Conservation (phyloP, 2,113 vertebrate species). For the Tychaedon coryphoeus region DNA sequence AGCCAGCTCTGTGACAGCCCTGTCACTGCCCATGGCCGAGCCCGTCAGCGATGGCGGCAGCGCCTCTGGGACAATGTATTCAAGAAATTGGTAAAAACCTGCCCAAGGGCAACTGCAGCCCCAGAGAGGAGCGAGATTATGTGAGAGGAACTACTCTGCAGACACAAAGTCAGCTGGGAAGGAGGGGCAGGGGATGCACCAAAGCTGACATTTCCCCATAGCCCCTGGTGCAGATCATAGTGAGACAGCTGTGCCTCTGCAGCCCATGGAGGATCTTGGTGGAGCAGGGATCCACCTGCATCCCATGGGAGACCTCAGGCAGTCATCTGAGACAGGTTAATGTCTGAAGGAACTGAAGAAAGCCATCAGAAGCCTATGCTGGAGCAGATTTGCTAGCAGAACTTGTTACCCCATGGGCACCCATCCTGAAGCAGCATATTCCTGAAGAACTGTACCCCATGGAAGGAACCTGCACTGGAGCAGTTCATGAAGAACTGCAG, state of each 20-base stretch:
- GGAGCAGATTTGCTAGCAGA: not conserved
- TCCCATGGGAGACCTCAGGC: accelerated
- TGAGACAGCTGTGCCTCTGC: not conserved
- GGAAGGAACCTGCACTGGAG: accelerated
- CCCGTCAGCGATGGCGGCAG: accelerated
- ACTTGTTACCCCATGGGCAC: not conserved
- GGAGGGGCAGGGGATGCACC: accelerated
- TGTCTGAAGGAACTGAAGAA: accelerated
- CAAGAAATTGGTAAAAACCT: not conserved
- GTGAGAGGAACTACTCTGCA: not conserved
- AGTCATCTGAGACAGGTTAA: not conserved
- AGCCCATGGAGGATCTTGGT: not conserved
- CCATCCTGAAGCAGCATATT: accelerated
- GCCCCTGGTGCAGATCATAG: accelerated
- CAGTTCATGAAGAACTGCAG: not conserved
- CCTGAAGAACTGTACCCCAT: not conserved
- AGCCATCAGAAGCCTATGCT: accelerated
- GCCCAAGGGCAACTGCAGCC: not conserved
- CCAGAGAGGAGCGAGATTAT: not conserved
- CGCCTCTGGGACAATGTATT: accelerated
- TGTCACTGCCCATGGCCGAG: accelerated
- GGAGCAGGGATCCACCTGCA: not conserved
- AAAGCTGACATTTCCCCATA: not conserved
- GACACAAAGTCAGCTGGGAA: not conserved
- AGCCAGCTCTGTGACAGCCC: accelerated